phyloP scores from a whole-genome alignment of 2,888 invertebrate species.

The Acronicta leporina region DNA sequence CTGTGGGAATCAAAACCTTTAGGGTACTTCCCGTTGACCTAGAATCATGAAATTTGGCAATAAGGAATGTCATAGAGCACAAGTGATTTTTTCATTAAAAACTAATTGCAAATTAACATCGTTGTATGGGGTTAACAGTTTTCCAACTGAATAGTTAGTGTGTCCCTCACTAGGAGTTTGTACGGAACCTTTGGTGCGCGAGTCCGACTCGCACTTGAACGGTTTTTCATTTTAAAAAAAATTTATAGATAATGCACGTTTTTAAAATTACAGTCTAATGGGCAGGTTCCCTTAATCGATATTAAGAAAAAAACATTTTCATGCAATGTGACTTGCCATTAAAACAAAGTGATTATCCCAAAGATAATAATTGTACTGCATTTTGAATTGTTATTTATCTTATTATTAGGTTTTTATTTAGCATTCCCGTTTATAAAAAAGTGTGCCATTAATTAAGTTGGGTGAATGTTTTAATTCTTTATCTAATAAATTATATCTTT shows the following conservation, averaged over 20 bases:
- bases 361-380: slow-evolving; percentile 73
- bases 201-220: too few species aligned
- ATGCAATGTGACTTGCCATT: slow-evolving; percentile 73
- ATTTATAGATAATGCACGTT: background rate
- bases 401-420: slow-evolving; percentile 48
- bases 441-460: slow-evolving; percentile 63
- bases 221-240: background rate
- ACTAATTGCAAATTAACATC: too few species aligned
- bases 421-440: slow-evolving; percentile 60
- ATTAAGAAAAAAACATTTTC: slow-evolving; percentile 7
- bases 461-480: slow-evolving; percentile 22
- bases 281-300: slow-evolving; percentile 24
- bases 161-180: too few species aligned
- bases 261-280: slow-evolving; percentile 3
- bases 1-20: too few species aligned
- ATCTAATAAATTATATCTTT: slow-evolving; percentile 1
- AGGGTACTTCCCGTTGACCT: too few species aligned
- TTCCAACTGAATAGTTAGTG: too few species aligned
- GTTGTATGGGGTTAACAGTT: too few species aligned
- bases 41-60: too few species aligned
- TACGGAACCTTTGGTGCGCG: too few species aligned
- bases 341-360: slow-evolving; percentile 78
- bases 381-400: slow-evolving; percentile 67
- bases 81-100: too few species aligned
- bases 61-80: too few species aligned